phyloP scores from a whole-genome alignment of 1,140 invertebrate species.

The Bombyx mandarina region DNA sequence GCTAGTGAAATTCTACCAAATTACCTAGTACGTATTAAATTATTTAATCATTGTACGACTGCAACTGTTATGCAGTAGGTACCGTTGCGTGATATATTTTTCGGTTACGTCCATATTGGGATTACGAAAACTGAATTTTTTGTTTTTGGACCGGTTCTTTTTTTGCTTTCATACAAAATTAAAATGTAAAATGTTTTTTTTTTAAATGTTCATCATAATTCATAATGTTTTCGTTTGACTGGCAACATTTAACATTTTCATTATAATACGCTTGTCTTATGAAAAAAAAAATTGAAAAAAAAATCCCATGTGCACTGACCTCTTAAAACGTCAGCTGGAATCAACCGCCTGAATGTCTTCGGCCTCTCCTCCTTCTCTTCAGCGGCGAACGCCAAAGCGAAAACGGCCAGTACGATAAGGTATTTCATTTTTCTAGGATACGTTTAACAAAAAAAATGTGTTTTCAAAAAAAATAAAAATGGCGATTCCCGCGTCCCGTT shows the following conservation, averaged over 20 bases:
- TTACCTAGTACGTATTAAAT: too few relatives aligned
- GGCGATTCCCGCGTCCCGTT: constrained; percentile 28
- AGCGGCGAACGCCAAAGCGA: constrained; percentile 72
- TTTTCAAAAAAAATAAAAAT: constrained; percentile 39
- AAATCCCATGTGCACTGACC: constrained; percentile 63
- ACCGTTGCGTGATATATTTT: too few relatives aligned
- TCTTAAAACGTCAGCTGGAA: constrained; percentile 88
- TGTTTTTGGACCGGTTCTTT: too few relatives aligned
- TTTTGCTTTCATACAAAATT: too few relatives aligned
- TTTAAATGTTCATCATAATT: not conserved
- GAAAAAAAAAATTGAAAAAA: not conserved
- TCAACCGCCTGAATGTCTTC: constrained; percentile 82
- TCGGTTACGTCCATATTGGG: too few relatives aligned
- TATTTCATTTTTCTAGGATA: constrained; percentile 55
- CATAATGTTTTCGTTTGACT: not conserved
- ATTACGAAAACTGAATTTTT: too few relatives aligned
- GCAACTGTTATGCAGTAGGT: too few relatives aligned
- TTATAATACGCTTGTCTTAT: not conserved
- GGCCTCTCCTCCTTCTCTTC: constrained; percentile 73
- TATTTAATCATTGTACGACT: too few relatives aligned
- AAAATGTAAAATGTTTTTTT: too few relatives aligned
- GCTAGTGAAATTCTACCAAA: too few relatives aligned
- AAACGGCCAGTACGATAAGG: constrained; percentile 67
- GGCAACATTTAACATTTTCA: not conserved
- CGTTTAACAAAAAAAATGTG: not conserved